phyloP scores from a whole-genome alignment of 2,888 invertebrate species.

The Coleophora flavipennella region DNA sequence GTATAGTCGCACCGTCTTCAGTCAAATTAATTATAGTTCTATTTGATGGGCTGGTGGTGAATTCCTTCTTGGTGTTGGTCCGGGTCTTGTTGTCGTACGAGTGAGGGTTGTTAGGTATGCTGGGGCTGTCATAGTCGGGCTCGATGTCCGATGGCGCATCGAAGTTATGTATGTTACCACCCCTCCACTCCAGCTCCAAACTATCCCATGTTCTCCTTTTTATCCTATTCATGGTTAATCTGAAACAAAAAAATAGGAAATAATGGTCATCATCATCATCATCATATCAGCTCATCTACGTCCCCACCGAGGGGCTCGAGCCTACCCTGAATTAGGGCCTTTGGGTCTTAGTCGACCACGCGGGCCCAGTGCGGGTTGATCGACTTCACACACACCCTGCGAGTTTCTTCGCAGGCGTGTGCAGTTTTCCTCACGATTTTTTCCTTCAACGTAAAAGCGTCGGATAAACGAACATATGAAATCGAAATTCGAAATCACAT shows the following conservation, averaged over 20 bases:
- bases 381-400: too few species aligned
- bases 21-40: slow-evolving; percentile 82
- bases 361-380: too few species aligned
- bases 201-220: slow-evolving; percentile 75
- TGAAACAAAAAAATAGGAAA: slow-evolving; percentile 28
- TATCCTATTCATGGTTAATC: slow-evolving; percentile 54
- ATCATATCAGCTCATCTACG: too few species aligned
- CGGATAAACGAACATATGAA: too few species aligned
- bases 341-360: too few species aligned
- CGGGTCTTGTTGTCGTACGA: slow-evolving; percentile 55
- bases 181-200: slow-evolving; percentile 72
- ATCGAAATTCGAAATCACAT: too few species aligned
- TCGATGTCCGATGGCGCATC: slow-evolving; percentile 65
- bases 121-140: slow-evolving; percentile 61
- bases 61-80: slow-evolving; percentile 42
- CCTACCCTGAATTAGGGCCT: too few species aligned
- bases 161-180: slow-evolving; percentile 59
- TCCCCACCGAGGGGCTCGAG: too few species aligned
- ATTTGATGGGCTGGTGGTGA: slow-evolving; percentile 66
- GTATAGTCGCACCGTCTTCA: slow-evolving; percentile 80
- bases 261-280: too few species aligned
- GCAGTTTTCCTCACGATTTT: too few species aligned
- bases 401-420: too few species aligned
- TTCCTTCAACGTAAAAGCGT: too few species aligned
- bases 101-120: slow-evolving; percentile 64